These are phyloP conservation scores for Epizoanthus illoricatus DNA, from an alignment of 92 coral and sea anemone genomes.

Conservation along the genomic window DNA sequence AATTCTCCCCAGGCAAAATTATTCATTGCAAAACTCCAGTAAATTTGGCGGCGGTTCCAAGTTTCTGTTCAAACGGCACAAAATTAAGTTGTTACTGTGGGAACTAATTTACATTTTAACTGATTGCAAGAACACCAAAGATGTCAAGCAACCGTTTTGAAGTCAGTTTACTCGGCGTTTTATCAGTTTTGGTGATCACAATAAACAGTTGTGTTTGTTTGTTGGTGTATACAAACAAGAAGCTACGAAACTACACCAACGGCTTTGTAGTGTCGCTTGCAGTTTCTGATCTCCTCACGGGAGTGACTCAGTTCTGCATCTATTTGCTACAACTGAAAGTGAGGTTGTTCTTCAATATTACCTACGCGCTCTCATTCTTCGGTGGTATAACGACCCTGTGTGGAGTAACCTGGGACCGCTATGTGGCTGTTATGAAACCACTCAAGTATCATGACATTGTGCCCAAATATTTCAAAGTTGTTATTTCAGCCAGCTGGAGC, in stretches of 20 bases:
- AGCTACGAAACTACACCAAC: constrained; percentile 32
- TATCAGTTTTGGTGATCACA: constrained; percentile 20
- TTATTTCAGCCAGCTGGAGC: constrained; percentile 33
- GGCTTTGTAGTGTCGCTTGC: constrained; percentile 25
- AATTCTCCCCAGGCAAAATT: background rate
- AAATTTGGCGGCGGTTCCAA: background rate
- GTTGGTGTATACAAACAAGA: constrained; percentile 26
- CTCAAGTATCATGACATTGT: constrained; percentile 33
- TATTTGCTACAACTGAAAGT: constrained; percentile 19
- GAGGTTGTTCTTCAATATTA: constrained; percentile 25
- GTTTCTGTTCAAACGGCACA: background rate
- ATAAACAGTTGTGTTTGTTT: constrained; percentile 24
- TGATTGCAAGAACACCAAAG: background rate
- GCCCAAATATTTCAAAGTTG: constrained; percentile 28
- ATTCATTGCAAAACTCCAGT: background rate
- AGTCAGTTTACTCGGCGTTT: constrained; percentile 27
- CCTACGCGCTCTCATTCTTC: constrained; percentile 32
- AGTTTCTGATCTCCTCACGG: constrained; percentile 28
- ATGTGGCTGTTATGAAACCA: constrained; percentile 23
- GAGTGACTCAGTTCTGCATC: constrained; percentile 31
- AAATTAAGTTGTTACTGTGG: background rate
- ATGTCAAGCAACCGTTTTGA: constrained; percentile 21
- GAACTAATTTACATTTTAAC: background rate
- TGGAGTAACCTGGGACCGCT: constrained; percentile 41
- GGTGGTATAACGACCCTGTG: constrained; percentile 40